phyloP scores from a whole-genome alignment of 2,888 invertebrate genomes.

The Sepioteuthis lessoniana region DNA sequence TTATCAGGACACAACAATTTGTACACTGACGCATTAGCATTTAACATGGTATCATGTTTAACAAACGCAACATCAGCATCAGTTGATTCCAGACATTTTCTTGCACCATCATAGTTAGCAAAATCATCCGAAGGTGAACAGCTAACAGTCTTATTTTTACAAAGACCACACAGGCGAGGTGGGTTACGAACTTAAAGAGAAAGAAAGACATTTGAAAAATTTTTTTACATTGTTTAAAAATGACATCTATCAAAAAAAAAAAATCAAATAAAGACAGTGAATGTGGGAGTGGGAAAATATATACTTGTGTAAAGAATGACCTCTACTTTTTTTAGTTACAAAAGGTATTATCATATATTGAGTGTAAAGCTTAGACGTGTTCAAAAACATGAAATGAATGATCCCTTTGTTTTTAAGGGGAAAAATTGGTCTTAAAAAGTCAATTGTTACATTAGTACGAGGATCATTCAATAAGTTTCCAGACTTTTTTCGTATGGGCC shows the following conservation, averaged over 20 bases:
- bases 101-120: slow-evolving; percentile 88
- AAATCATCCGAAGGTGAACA: slow-evolving; percentile 81
- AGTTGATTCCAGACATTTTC: slow-evolving; percentile 86
- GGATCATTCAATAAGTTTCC: too few species aligned
- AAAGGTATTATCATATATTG: too few species aligned
- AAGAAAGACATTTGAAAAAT: neutral
- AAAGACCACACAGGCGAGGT: slow-evolving; percentile 84
- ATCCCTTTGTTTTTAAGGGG: too few species aligned
- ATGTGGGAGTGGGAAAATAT: too few species aligned
- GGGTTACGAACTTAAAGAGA: slow-evolving; percentile 80
- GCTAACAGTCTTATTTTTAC: slow-evolving; percentile 79
- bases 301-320: too few species aligned
- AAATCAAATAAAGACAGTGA: too few species aligned
- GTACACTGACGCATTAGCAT: slow-evolving; percentile 79
- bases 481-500: too few species aligned
- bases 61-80: slow-evolving; percentile 91
- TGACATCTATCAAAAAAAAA: neutral
- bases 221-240: neutral
- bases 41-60: slow-evolving; percentile 57
- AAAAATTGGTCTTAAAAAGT: too few species aligned
- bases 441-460: too few species aligned
- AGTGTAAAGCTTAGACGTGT: too few species aligned
- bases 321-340: too few species aligned
- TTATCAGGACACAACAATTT: slow-evolving; percentile 92
- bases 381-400: too few species aligned